These are phyloP conservation scores for Heptranchias perlo DNA, from an alignment of 2,113 vertebrate species.

Conservation along the genomic window DNA sequence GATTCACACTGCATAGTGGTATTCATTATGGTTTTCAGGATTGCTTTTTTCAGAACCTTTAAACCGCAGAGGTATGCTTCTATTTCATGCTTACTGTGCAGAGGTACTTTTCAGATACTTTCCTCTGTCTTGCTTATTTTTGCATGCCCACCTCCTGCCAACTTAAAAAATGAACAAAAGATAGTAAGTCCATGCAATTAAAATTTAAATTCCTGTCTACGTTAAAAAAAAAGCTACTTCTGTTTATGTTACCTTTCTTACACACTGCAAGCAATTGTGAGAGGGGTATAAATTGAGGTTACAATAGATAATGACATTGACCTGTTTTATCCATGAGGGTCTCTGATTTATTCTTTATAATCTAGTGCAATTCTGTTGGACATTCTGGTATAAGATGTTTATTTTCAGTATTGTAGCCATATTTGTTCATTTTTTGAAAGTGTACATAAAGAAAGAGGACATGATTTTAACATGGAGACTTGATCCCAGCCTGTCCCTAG, in stretches of 20 bases:
- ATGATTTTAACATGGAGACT: no score
- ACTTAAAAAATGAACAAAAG: conserved; percentile 11
- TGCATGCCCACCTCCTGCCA: neutral
- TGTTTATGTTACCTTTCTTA: neutral
- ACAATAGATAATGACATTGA: neutral
- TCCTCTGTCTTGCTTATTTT: neutral
- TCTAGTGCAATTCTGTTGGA: neutral
- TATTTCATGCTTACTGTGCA: neutral
- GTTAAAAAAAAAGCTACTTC: neutral
- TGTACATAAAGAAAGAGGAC: neutral
- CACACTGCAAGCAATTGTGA: neutral
- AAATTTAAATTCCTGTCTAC: neutral
- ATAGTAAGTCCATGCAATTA: conserved; percentile 9
- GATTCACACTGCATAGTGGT: neutral
- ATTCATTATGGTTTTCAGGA: neutral
- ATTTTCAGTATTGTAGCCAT: neutral
- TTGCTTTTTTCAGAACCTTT: neutral
- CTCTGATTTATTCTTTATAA: conserved; percentile 4
- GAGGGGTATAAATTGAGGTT: neutral
- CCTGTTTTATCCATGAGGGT: neutral
- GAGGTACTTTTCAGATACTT: neutral
- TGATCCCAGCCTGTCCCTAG: no score
- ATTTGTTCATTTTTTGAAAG: neutral
- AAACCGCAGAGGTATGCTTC: neutral
- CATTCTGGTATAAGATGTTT: neutral